A percentile compares a stretch with the other conserved stretches of the same genome.
Conservation (phyloP, 37 sponge, comb jelly and placozoan species). For the Haliclona indistincta region DNA sequence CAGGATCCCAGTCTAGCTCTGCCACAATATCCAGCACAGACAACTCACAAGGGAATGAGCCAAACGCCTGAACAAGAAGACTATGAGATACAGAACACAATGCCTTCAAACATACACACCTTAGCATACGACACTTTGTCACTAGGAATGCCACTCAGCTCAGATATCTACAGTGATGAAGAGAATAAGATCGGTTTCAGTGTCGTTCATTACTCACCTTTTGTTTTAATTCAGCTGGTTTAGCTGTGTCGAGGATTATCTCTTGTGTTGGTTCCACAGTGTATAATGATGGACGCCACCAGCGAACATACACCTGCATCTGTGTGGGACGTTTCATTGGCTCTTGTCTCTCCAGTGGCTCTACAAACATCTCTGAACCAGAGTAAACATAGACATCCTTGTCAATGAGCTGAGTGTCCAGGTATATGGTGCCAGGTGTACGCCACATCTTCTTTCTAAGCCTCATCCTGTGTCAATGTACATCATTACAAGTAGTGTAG, state of each 20-base stretch:
- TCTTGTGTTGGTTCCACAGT: slow-evolving; percentile 62
- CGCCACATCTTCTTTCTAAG: slow-evolving; percentile 90
- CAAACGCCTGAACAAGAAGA: slow-evolving; percentile 65
- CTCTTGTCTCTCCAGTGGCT: slow-evolving; percentile 80
- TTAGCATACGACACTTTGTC: slow-evolving; percentile 3
- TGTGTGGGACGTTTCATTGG: slow-evolving; percentile 57
- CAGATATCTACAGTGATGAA: not conserved
- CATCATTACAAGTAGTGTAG: not conserved
- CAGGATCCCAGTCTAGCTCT: slow-evolving; percentile 87
- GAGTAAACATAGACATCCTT: slow-evolving; percentile 77
- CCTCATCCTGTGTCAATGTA: slow-evolving; percentile 47
- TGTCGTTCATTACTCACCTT: too few relatives aligned
- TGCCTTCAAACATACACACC: slow-evolving; percentile 20
- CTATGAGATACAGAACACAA: slow-evolving; percentile 42
- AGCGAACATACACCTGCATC: slow-evolving; percentile 79
- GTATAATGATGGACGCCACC: slow-evolving; percentile 80
- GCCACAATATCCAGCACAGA: slow-evolving; percentile 83
- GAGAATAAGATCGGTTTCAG: too few relatives aligned
- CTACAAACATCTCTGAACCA: slow-evolving; percentile 80
- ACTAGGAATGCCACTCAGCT: not conserved
- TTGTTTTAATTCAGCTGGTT: slow-evolving; percentile 49
- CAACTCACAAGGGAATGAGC: slow-evolving; percentile 86
- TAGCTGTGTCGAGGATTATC: slow-evolving; percentile 55
- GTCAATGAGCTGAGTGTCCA: slow-evolving; percentile 76
- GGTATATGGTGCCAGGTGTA: slow-evolving; percentile 70